Percentiles rank a stretch among this genome's conserved stretches.
Conservation (phyloP, 2,797 vertebrate genomes). For the Falco novaeseelandiae region DNA sequence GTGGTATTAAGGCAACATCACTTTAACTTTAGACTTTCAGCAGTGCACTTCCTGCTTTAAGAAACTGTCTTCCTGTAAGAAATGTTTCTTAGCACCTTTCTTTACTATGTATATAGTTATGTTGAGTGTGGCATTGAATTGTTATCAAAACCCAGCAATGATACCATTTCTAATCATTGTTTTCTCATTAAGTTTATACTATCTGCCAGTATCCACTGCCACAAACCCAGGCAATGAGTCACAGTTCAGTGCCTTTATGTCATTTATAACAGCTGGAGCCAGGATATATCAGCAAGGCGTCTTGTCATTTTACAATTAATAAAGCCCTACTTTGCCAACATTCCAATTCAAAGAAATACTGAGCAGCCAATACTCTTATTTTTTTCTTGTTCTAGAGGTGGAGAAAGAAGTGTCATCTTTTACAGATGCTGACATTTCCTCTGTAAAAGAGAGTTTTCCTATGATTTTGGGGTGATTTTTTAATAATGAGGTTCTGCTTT, state of each 20-base stretch:
- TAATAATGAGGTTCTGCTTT: not conserved
- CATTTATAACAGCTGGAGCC: slow-evolving; percentile 13
- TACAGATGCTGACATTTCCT: not conserved
- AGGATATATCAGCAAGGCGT: not conserved
- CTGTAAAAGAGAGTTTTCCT: not conserved
- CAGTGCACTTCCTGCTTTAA: not conserved
- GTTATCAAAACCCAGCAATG: not conserved
- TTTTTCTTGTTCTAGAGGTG: not conserved
- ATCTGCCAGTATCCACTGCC: not conserved
- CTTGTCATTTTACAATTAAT: not conserved
- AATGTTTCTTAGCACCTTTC: not conserved
- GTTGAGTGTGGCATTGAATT: not conserved
- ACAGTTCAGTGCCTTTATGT: not conserved
- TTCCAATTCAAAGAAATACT: not conserved
- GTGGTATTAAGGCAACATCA: not conserved
- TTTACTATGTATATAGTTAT: not conserved
- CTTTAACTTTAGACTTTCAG: not conserved
- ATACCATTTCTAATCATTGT: not conserved
- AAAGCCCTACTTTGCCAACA: not conserved
- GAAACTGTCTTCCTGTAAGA: not conserved
- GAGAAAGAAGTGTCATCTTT: not conserved
- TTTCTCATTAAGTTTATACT: not conserved
- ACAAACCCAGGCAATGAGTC: not conserved
- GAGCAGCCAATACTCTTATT: not conserved
- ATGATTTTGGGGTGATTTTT: not conserved